These are phyloP conservation scores for Macrobrachium nipponense DNA, from an alignment of 1,140 invertebrate genomes.

Conservation along the genomic window DNA sequence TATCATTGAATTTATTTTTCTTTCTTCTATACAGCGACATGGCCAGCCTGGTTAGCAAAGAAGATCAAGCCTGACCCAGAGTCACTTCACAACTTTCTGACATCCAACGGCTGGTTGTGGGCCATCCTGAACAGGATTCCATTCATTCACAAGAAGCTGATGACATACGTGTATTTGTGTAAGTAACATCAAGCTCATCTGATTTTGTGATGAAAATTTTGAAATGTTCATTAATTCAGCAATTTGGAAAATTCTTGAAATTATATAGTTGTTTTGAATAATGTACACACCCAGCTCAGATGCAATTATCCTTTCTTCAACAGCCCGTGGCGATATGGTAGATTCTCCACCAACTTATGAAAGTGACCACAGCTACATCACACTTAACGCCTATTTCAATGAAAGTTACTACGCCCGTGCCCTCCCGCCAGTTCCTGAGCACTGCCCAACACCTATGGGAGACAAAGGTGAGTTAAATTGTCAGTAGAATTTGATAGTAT, in stretches of 20 bases:
- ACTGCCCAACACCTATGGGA: constrained; percentile 70
- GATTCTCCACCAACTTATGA: constrained; percentile 68
- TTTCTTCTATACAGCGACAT: constrained; percentile 64
- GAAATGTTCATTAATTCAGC: neutral
- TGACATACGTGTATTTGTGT: constrained; percentile 68
- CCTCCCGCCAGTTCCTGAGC: constrained; percentile 68
- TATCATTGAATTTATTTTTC: neutral
- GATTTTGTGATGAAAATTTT: neutral
- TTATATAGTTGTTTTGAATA: neutral
- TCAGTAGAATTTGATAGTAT: no score
- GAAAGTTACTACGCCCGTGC: constrained; percentile 67
- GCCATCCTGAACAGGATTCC: constrained; percentile 66
- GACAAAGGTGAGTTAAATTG: constrained; percentile 51
- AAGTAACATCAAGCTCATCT: constrained; percentile 61
- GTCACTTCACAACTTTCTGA: constrained; percentile 65
- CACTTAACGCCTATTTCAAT: constrained; percentile 68
- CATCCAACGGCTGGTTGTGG: constrained; percentile 67
- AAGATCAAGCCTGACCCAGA: constrained; percentile 66
- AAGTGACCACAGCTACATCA: constrained; percentile 66
- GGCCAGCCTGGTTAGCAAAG: constrained; percentile 65
- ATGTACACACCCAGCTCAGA: neutral
- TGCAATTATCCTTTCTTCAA: constrained; percentile 1
- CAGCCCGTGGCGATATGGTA: constrained; percentile 67
- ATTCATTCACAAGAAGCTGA: constrained; percentile 65
- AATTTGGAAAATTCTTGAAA: neutral